Conservation (phyloP, 2,888 invertebrate species). For the Ophonus ardosiacus region DNA sequence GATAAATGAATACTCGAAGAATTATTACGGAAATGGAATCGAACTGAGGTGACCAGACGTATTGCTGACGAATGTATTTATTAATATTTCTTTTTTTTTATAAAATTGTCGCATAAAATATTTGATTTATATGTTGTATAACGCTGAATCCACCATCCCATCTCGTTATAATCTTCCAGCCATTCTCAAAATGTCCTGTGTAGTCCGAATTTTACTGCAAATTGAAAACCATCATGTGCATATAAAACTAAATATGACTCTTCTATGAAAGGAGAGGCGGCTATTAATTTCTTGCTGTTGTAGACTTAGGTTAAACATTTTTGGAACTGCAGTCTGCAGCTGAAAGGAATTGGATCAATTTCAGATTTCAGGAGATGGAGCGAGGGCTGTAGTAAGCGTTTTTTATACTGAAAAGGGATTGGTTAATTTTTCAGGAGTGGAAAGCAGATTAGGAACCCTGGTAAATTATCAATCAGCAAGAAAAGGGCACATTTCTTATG, state of each 20-base stretch:
- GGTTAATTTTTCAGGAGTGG: constrained; percentile 30
- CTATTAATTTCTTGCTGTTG: not conserved
- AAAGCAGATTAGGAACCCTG: not conserved
- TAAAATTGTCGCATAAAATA: not conserved
- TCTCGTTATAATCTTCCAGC: not conserved
- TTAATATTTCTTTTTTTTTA: not conserved
- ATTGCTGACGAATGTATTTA: not conserved
- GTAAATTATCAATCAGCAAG: not conserved
- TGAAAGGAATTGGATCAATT: not conserved
- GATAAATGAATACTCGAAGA: not conserved
- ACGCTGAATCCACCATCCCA: not conserved
- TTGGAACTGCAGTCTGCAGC: not conserved
- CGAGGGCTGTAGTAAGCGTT: not conserved
- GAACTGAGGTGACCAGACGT: not conserved
- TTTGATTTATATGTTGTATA: not conserved
- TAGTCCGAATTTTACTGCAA: not conserved
- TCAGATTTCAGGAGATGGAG: constrained; percentile 2
- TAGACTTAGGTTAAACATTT: not conserved
- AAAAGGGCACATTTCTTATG: not conserved
- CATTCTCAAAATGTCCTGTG: not conserved
- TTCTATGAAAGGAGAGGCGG: not conserved
- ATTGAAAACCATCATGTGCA: not conserved
- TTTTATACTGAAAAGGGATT: constrained; percentile 14
- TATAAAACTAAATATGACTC: not conserved
- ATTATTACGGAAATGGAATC: not conserved